Conservation (phyloP, 2,888 invertebrate species). For the Drosophila tripunctata region DNA sequence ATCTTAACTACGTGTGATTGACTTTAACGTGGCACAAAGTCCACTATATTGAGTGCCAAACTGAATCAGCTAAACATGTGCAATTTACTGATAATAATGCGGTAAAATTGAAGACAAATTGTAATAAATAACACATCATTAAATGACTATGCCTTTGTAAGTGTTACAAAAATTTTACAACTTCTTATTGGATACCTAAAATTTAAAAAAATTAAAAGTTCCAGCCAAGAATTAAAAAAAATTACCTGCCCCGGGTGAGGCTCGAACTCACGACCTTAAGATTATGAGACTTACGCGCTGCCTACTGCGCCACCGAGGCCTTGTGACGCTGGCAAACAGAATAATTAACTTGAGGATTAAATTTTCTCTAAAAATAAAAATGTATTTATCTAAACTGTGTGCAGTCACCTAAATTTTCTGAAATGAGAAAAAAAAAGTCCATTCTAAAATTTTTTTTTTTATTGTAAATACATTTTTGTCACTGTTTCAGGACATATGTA, state of each 20-base stretch:
- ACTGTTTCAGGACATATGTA: background rate
- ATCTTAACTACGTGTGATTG: slow-evolving; percentile 20
- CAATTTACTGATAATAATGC: slow-evolving; percentile 30
- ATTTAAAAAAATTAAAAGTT: background rate
- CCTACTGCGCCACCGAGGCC: slow-evolving; percentile 84
- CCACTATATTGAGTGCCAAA: slow-evolving; percentile 14
- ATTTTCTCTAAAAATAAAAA: background rate
- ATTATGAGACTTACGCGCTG: slow-evolving; percentile 85
- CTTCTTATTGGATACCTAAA: too few relatives aligned
- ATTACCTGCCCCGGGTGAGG: slow-evolving; percentile 83
- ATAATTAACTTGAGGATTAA: background rate
- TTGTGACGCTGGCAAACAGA: slow-evolving; percentile 45
- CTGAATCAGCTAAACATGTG: slow-evolving; percentile 27
- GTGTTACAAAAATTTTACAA: too few relatives aligned
- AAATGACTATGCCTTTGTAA: background rate
- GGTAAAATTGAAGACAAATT: slow-evolving; percentile 34
- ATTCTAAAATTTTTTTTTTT: background rate
- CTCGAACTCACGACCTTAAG: slow-evolving; percentile 84
- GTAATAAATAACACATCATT: slow-evolving; percentile 10
- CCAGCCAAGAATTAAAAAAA: slow-evolving; percentile 16
- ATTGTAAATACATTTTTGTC: background rate
- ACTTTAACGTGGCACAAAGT: slow-evolving; percentile 30
- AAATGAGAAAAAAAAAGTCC: background rate
- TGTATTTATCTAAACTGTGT: too few relatives aligned
- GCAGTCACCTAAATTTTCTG: too few relatives aligned